These are phyloP conservation scores for Sinocyclocheilus maitianheensis DNA, from an alignment of 2,113 vertebrate genomes.

Conservation along the genomic window DNA sequence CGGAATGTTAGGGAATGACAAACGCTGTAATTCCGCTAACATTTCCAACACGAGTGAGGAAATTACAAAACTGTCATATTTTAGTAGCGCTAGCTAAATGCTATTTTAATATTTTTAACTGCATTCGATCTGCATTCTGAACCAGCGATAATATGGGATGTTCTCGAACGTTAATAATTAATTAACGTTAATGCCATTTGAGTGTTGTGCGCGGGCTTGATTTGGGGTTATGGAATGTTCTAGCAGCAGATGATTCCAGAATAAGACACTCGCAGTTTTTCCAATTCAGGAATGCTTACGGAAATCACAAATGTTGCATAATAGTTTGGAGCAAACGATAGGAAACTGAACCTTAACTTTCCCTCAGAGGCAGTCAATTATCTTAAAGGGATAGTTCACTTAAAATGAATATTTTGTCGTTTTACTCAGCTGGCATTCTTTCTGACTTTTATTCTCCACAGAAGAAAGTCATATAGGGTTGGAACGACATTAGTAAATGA, in stretches of 20 bases:
- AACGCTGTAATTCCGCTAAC: neutral
- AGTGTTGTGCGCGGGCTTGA: neutral
- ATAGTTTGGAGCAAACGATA: neutral
- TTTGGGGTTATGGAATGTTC: conserved; percentile 14
- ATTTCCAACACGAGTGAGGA: neutral
- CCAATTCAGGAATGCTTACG: conserved; percentile 23
- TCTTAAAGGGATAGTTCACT: neutral
- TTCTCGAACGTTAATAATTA: conserved; percentile 2
- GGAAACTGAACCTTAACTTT: neutral
- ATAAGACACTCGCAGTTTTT: conserved; percentile 23
- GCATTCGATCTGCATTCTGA: neutral
- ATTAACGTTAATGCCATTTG: neutral
- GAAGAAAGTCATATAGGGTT: neutral
- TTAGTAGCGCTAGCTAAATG: neutral
- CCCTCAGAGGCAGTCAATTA: neutral
- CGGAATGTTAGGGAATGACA: neutral
- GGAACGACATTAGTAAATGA: neutral
- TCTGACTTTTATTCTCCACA: neutral
- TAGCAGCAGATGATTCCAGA: conserved; percentile 52
- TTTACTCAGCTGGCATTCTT: neutral
- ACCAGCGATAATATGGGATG: neutral
- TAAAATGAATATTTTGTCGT: neutral
- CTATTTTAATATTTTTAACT: neutral
- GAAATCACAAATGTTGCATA: neutral
- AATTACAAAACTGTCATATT: neutral